Base-by-base conservation (phyloP, 2,888 invertebrate species). In the Nomada fucata region DNA sequence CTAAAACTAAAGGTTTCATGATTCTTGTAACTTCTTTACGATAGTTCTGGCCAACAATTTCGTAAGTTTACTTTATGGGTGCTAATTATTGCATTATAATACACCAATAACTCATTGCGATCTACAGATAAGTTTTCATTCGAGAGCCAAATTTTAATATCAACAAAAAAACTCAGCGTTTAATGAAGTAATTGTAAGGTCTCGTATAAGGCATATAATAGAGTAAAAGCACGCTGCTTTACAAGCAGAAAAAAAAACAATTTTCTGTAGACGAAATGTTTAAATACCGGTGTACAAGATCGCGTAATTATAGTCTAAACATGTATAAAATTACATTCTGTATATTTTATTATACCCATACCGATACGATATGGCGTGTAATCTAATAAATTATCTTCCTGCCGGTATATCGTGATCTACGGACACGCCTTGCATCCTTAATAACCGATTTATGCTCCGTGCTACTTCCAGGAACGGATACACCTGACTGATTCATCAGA, bases 391-490 rank as follows among this genome's bases (percentile, higher is more conserved):
- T 75, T 75, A 82, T 64, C 68, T 29, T 55, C 29, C 47, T 71
- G 59, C 52, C 70, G 23, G 67, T 71, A 13, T 67, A 60, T 76
- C 65, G 67, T 42, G 67, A 65, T 70, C 53, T 61, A 61, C 71
- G 36, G 60, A 67, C 79, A 63, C 55, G 71, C 71, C 65, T 61
- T 18, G 61, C 67, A 71, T 76, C 42, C 52, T 80, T 80, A 80
- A 80, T 77, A 72, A 63, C 67, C 80, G 44, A 61, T 57, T 65
- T 36, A 67, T 61, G 67, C 63, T 29, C 53, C 68, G 23, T 44
- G 69, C 52, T 42, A 26, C 47, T 74, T 84, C 67, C 78, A 82
- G 42, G 70, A 84, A 84, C 57, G 70, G 42, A 26, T 42, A 11
- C 69, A 5, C 23, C 18, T n/a, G 57, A 60, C 59, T 20, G 47